Evolutionary conservation across 2,113 vertebrate genomes (phyloP).

Genomic region (Penelope pileata): DNA sequence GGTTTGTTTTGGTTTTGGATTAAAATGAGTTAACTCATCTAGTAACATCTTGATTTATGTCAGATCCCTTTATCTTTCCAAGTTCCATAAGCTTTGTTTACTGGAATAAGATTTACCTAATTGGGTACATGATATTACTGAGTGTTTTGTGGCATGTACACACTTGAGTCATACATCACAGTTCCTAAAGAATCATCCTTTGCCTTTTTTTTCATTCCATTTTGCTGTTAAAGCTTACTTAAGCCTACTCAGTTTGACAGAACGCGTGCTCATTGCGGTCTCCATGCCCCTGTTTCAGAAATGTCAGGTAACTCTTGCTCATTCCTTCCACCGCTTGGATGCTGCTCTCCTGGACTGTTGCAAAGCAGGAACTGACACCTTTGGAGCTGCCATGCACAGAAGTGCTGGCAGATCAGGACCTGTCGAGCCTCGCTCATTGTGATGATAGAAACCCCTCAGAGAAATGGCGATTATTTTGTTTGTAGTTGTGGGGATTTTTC

Average conservation of each 20-base stretch:
- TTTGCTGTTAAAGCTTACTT: background rate
- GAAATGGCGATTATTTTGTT: background rate
- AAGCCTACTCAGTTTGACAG: background rate
- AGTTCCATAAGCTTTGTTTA: slow-evolving; percentile 9
- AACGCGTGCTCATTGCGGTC: background rate
- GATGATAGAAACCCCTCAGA: background rate
- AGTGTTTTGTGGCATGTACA: slow-evolving; percentile 20
- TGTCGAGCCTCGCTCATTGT: background rate
- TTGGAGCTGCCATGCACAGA: background rate
- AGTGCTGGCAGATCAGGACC: background rate
- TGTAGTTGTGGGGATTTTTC: background rate
- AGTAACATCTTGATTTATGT: background rate
- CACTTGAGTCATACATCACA: background rate
- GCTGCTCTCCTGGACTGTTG: background rate
- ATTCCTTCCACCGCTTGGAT: background rate
- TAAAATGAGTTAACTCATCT: slow-evolving; percentile 29
- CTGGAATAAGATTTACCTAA: slow-evolving; percentile 28
- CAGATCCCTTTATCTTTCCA: background rate
- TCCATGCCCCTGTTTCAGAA: background rate
- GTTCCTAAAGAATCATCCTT: background rate
- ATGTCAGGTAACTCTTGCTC: background rate
- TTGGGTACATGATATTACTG: slow-evolving; percentile 18
- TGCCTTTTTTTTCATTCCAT: slow-evolving; percentile 3
- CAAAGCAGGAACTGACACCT: background rate
- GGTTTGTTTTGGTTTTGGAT: background rate